Conservation (phyloP, 2,888 invertebrate species). For the Cheilosia impressa region DNA sequence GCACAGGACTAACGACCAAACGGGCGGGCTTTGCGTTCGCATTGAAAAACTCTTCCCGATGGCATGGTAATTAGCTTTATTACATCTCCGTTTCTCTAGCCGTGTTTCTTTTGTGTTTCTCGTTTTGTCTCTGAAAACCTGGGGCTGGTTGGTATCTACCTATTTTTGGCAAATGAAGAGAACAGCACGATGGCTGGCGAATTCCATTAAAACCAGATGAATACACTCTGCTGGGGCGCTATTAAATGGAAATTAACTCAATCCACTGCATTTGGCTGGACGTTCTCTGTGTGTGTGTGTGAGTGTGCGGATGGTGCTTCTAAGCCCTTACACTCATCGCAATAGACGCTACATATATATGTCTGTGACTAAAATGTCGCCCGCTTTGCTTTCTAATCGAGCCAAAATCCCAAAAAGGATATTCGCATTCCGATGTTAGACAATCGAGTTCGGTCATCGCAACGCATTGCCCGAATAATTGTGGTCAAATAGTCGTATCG, state of each 20-base stretch:
- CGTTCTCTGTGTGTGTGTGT: background rate
- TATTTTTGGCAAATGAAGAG: constrained; percentile 15
- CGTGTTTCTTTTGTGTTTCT: constrained; percentile 47
- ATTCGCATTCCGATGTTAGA: constrained; percentile 58
- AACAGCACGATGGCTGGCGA: constrained; percentile 18
- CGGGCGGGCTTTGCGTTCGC: constrained; percentile 23
- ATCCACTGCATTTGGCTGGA: constrained; percentile 30
- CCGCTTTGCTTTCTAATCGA: constrained; percentile 64
- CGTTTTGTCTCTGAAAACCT: constrained; percentile 12
- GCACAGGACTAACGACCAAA: constrained; percentile 41
- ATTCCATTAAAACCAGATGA: constrained; percentile 72
- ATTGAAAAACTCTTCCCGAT: constrained; percentile 47
- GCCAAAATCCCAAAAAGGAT: constrained; percentile 63
- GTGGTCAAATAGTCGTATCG: constrained; percentile 72
- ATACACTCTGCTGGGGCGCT: constrained; percentile 54
- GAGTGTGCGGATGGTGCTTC: background rate
- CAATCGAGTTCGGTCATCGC: constrained; percentile 59
- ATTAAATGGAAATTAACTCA: constrained; percentile 72
- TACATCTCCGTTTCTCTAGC: constrained; percentile 51
- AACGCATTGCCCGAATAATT: constrained; percentile 73
- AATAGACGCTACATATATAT: background rate
- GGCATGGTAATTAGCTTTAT: constrained; percentile 73
- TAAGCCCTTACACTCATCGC: constrained; percentile 7
- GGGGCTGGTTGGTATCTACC: background rate
- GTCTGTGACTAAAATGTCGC: constrained; percentile 13